Conservation (phyloP, 2,113 vertebrate genomes). For the Nothobranchius kuhntae region DNA sequence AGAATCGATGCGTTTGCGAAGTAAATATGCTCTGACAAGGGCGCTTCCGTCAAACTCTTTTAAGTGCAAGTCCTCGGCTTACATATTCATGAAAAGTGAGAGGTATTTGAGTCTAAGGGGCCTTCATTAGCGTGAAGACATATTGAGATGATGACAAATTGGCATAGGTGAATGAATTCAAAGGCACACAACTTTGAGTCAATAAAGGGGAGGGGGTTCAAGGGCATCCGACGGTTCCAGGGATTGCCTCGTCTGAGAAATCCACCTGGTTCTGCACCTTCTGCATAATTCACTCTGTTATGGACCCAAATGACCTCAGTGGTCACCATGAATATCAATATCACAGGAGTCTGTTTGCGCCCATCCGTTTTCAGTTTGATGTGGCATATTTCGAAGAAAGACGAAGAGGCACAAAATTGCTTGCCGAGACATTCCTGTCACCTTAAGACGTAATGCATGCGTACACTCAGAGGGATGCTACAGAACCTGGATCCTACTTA, state of each 20-base stretch:
- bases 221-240: constrained; percentile 64
- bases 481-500: not conserved
- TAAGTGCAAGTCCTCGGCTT: constrained; percentile 32
- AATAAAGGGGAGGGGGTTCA: constrained; percentile 50
- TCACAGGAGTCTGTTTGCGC: constrained; percentile 44
- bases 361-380: constrained; percentile 16
- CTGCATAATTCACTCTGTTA: constrained; percentile 61
- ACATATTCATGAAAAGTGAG: constrained; percentile 55
- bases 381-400: not conserved
- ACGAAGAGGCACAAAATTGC: constrained; percentile 21
- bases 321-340: constrained; percentile 76
- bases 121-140: constrained; percentile 51
- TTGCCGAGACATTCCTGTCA: constrained; percentile 26
- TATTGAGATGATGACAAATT: constrained; percentile 58
- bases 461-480: not conserved
- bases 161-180: constrained; percentile 8
- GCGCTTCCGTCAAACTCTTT: constrained; percentile 22
- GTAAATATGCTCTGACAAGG: constrained; percentile 42
- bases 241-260: constrained; percentile 49
- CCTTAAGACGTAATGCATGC: constrained; percentile 24
- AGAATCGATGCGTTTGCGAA: constrained; percentile 2
- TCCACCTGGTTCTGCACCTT: constrained; percentile 60
- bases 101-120: constrained; percentile 43
- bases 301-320: constrained; percentile 58
- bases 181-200: constrained; percentile 3